Conservation (phyloP, 2,113 vertebrate genomes). For the Penelope pileata region DNA sequence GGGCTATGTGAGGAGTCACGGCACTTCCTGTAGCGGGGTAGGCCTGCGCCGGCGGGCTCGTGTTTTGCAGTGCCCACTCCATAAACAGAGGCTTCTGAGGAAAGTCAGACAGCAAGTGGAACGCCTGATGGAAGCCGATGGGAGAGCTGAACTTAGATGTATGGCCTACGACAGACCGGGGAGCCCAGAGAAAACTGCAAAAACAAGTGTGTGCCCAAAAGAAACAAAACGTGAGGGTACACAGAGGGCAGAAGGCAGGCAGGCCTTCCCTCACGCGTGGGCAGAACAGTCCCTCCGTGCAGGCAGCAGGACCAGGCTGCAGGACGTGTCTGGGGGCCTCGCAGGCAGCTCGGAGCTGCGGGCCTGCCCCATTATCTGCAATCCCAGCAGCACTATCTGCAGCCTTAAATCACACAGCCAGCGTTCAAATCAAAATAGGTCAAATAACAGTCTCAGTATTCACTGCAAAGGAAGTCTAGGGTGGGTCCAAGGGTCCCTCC, state of each 20-base stretch:
- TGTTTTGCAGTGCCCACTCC: neutral
- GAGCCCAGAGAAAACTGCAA: neutral
- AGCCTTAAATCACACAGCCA: neutral
- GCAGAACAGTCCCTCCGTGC: too few relatives aligned
- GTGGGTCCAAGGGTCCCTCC: neutral
- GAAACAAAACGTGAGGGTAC: rapidly evolving
- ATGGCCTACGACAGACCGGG: neutral
- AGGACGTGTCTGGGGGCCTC: too few relatives aligned
- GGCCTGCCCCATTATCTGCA: too few relatives aligned
- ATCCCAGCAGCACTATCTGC: neutral
- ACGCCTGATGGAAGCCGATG: neutral
- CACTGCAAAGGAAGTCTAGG: neutral
- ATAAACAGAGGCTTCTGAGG: neutral
- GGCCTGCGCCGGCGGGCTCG: neutral
- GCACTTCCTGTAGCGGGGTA: too few relatives aligned
- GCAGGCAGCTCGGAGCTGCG: too few relatives aligned
- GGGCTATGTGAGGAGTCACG: too few relatives aligned
- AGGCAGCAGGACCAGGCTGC: too few relatives aligned
- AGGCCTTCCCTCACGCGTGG: rapidly evolving
- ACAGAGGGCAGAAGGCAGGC: neutral
- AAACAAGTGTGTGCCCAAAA: neutral
- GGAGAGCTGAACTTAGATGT: neutral
- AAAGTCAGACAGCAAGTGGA: neutral
- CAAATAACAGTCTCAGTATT: neutral
- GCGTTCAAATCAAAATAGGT: neutral